Evolutionary conservation across 2,113 vertebrate species (phyloP).

Genomic region (Oenanthe oenanthe): DNA sequence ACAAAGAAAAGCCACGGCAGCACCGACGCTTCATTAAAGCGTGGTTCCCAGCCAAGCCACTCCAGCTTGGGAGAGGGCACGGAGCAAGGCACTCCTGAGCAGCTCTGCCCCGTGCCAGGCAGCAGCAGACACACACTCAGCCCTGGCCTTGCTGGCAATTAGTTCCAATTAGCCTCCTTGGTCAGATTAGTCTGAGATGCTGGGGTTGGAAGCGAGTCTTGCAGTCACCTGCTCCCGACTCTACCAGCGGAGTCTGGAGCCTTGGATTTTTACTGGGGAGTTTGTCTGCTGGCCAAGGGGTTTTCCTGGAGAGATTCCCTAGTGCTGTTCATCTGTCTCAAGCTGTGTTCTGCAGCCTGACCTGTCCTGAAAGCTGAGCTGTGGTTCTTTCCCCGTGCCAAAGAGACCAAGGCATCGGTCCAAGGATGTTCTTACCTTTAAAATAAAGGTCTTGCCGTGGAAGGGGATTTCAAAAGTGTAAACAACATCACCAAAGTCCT

Average conservation of each 20-base stretch:
- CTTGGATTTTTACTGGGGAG: background rate
- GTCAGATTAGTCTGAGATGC: conserved; percentile 57
- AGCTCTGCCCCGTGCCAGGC: conserved; percentile 18
- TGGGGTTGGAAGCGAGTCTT: conserved; percentile 44
- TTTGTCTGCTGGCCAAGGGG: conserved; percentile 39
- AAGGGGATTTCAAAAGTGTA: conserved; percentile 92
- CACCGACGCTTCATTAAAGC: conserved; percentile 52
- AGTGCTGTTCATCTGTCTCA: background rate
- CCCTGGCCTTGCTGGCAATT: conserved; percentile 66
- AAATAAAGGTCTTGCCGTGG: conserved; percentile 94
- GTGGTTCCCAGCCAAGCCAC: conserved; percentile 49
- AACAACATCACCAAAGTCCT: conserved; percentile 92
- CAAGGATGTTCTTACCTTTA: conserved; percentile 84
- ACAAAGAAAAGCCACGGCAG: conserved; percentile 60
- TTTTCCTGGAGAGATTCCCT: conserved; percentile 59
- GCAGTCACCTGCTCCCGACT: conserved; percentile 51
- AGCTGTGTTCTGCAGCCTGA: background rate
- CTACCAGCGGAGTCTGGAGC: background rate
- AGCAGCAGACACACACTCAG: conserved; percentile 51
- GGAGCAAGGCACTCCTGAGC: conserved; percentile 21
- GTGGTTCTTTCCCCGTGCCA: background rate
- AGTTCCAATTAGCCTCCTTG: conserved; percentile 65
- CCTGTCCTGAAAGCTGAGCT: background rate
- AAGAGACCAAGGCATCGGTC: accelerated
- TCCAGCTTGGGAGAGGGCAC: conserved; percentile 40